Evolutionary conservation across 2,797 vertebrate species (phyloP).

Genomic region (Myotis planiceps): DNA sequence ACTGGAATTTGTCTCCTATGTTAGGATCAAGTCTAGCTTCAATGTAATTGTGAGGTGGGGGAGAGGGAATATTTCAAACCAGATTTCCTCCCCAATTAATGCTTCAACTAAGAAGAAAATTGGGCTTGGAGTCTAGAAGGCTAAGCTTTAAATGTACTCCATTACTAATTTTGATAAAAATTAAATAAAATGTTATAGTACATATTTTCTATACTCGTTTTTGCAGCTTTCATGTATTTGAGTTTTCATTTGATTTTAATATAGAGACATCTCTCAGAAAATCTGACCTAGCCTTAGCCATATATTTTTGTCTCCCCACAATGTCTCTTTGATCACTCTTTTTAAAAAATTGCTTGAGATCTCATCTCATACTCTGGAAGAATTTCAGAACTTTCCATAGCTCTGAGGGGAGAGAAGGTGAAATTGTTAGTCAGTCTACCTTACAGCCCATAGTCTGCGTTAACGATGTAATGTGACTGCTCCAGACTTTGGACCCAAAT

Average conservation of each 20-base stretch:
- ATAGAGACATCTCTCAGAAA: background rate
- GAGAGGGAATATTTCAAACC: background rate
- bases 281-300: background rate
- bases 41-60: background rate
- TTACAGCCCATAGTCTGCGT: fast-evolving
- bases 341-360: background rate
- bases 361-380: background rate
- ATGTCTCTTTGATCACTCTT: background rate
- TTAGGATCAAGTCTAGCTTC: constrained; percentile 4
- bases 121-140: background rate
- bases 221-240: background rate
- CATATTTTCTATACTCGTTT: background rate
- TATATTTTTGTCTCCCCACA: background rate
- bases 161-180: background rate
- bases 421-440: background rate
- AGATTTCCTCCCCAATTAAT: background rate
- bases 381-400: background rate
- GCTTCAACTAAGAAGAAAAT: background rate
- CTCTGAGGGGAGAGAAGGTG: background rate
- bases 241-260: background rate
- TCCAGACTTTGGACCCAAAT: background rate
- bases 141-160: background rate
- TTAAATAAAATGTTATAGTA: background rate
- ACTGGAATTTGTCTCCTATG: background rate
- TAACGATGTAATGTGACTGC: no score